A percentile compares a stretch with the other conserved stretches of the same genome.
Conservation (phyloP, 1,140 invertebrate species). For the Euglossa dilemma region DNA sequence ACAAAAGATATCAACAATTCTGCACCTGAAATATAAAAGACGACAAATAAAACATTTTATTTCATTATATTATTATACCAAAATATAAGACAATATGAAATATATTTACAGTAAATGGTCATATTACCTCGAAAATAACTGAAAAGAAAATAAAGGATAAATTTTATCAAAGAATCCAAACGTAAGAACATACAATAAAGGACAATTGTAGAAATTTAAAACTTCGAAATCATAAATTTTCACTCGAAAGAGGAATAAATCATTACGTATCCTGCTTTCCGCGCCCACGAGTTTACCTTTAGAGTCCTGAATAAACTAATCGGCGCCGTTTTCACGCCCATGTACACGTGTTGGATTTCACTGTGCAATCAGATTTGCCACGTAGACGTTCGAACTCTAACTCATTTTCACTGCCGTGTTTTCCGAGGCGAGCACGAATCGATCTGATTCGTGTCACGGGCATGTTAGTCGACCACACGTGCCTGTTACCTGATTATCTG, state of each 20-base stretch:
- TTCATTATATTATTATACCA: too few species aligned
- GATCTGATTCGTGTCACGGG: conserved; percentile 35
- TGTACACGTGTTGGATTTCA: conserved; percentile 11
- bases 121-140: too few species aligned
- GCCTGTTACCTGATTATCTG: background rate
- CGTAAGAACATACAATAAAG: too few species aligned
- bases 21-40: too few species aligned
- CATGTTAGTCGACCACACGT: conserved; percentile 5
- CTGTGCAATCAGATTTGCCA: conserved; percentile 8
- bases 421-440: background rate
- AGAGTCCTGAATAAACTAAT: background rate
- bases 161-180: too few species aligned
- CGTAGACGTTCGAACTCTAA: background rate
- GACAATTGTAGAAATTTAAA: too few species aligned
- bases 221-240: background rate
- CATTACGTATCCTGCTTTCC: background rate
- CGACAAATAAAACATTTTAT: too few species aligned
- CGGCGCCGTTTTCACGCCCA: conserved; percentile 18
- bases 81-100: too few species aligned
- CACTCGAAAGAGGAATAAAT: background rate
- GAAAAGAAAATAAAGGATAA: too few species aligned
- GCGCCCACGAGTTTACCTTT: background rate
- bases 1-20: too few species aligned
- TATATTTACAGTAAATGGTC: too few species aligned
- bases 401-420: conserved; percentile 31